Evolutionary conservation across 2,888 invertebrate genomes (phyloP).

Genomic region (Leptinotarsa haldemani): DNA sequence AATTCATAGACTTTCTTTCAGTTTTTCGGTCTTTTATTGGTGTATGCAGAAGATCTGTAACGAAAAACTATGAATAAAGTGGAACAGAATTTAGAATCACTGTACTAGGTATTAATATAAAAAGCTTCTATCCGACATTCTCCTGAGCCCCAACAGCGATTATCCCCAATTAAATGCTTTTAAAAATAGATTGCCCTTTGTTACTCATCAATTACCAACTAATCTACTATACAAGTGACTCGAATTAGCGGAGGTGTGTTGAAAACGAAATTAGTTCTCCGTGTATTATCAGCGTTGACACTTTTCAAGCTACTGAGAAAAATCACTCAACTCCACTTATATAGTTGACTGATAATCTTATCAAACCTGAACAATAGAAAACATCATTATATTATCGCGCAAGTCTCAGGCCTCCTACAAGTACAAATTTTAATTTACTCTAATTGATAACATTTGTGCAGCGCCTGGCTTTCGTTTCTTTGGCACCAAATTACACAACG

Average conservation of each 20-base stretch:
- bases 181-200: background rate
- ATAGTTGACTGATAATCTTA: constrained; percentile 31
- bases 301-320: constrained; percentile 16
- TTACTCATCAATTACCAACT: background rate
- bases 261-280: background rate
- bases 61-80: too few species aligned
- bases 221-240: background rate
- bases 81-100: too few species aligned
- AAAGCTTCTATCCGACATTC: background rate
- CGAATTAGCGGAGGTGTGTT: background rate
- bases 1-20: too few species aligned
- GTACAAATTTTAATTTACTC: constrained; percentile 38
- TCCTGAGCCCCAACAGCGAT: background rate
- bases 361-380: constrained; percentile 34
- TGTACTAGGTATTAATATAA: background rate
- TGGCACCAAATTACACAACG: constrained; percentile 26
- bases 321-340: constrained; percentile 24
- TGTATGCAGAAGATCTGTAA: too few species aligned
- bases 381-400: constrained; percentile 28
- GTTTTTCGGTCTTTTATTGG: too few species aligned
- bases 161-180: background rate
- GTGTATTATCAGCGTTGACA: constrained; percentile 3
- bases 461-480: constrained; percentile 30
- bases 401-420: constrained; percentile 35
- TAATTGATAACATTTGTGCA: constrained; percentile 45